A percentile compares a stretch with the other conserved stretches of the same genome.
phyloP scores from a whole-genome alignment of 2,888 invertebrate species.

The Morpho deidamia region DNA sequence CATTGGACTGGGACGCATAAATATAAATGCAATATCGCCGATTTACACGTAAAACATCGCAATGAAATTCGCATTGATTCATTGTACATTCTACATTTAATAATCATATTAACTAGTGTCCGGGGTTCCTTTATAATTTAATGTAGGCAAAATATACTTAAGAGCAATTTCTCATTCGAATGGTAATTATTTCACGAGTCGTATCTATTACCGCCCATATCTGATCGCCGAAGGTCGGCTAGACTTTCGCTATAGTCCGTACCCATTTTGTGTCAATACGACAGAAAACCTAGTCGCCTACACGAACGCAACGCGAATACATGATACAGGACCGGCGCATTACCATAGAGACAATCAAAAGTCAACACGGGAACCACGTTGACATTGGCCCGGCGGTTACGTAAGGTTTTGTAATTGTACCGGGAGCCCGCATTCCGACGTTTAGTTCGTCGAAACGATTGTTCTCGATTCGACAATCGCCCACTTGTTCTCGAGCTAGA shows the following conservation, averaged over 20 bases:
- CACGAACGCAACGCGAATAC: slow-evolving; percentile 48
- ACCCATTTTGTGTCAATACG: slow-evolving; percentile 45
- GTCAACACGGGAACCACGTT: slow-evolving; percentile 50
- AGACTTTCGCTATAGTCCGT: slow-evolving; percentile 67
- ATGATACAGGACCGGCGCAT: slow-evolving; percentile 44
- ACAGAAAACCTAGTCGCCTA: slow-evolving; percentile 69
- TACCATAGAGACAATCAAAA: slow-evolving; percentile 53
- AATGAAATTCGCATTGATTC: too few species aligned
- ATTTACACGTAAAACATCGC: too few species aligned
- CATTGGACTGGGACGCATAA: too few species aligned
- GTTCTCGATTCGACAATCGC: slow-evolving; percentile 39
- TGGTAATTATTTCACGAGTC: slow-evolving; percentile 51
- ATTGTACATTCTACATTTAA: too few species aligned
- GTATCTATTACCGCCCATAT: slow-evolving; percentile 62
- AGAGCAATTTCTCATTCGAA: slow-evolving; percentile 28
- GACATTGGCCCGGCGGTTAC: slow-evolving; percentile 70
- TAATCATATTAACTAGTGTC: too few species aligned
- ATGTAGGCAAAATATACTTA: background rate
- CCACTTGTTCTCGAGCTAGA: slow-evolving; percentile 45
- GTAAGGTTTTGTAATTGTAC: slow-evolving; percentile 68
- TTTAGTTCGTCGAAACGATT: slow-evolving; percentile 56
- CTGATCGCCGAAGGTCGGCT: slow-evolving; percentile 67
- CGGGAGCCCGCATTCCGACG: slow-evolving; percentile 67
- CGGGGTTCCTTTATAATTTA: too few species aligned
- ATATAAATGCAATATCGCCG: too few species aligned